These are phyloP conservation scores for Drosophila koepferae DNA, from an alignment of 2,888 invertebrate genomes.

Conservation along the genomic window DNA sequence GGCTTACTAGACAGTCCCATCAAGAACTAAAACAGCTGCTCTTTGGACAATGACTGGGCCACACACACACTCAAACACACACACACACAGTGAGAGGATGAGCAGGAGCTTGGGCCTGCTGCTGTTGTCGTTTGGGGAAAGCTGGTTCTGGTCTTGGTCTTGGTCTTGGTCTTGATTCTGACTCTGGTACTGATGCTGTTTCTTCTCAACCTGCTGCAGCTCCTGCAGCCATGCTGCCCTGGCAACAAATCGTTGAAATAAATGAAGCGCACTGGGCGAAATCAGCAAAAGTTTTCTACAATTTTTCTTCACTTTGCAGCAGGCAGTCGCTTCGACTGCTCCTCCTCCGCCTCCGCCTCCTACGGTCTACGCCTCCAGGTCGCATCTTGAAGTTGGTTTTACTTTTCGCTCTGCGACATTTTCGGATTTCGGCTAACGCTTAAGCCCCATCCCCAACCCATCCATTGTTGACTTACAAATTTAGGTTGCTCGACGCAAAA, in stretches of 20 bases:
- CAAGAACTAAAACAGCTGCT: slow-evolving; percentile 80
- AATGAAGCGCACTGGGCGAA: slow-evolving; percentile 82
- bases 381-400: slow-evolving; percentile 50
- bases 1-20: slow-evolving; percentile 62
- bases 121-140: slow-evolving; percentile 17
- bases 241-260: slow-evolving; percentile 81
- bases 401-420: slow-evolving; percentile 75
- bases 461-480: slow-evolving; percentile 78
- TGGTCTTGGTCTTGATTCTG: neutral
- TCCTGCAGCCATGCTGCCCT: slow-evolving; percentile 42
- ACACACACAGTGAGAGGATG: neutral
- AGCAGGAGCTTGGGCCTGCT: slow-evolving; percentile 15
- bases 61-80: slow-evolving; percentile 14
- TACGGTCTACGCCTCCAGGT: neutral
- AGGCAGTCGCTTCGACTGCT: slow-evolving; percentile 32
- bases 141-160: slow-evolving; percentile 30
- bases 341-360: neutral
- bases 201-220: slow-evolving; percentile 24
- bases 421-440: slow-evolving; percentile 76
- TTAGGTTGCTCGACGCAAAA: slow-evolving; percentile 77
- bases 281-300: slow-evolving; percentile 80
- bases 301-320: slow-evolving; percentile 79
- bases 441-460: slow-evolving; percentile 23
- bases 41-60: slow-evolving; percentile 66
- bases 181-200: slow-evolving; percentile 5